Conservation (phyloP, 2,888 invertebrate genomes). For the Microplitis manilae region DNA sequence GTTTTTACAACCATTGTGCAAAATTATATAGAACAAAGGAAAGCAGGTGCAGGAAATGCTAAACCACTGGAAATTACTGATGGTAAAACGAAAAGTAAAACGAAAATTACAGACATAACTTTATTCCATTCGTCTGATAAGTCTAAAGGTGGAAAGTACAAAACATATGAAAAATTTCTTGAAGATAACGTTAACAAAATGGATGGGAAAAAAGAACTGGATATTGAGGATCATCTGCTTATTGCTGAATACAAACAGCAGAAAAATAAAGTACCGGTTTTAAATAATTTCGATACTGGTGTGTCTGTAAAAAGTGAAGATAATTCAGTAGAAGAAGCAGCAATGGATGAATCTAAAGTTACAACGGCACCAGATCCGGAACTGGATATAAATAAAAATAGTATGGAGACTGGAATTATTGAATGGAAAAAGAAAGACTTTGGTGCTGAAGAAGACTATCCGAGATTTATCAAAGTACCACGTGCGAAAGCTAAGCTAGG, state of each 20-base stretch:
- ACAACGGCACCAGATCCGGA: conserved; percentile 3
- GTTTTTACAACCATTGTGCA: conserved; percentile 8
- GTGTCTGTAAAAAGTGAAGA: background rate
- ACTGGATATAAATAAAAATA: conserved; percentile 22
- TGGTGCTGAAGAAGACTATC: conserved; percentile 70
- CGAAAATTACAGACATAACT: background rate
- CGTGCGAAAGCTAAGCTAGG: conserved; percentile 77
- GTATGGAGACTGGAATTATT: conserved; percentile 59
- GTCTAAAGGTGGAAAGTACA: background rate
- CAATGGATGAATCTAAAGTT: conserved; percentile 16
- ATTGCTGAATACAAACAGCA: conserved; percentile 47
- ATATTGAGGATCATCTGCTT: conserved; percentile 55
- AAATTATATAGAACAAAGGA: conserved; percentile 11
- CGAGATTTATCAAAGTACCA: conserved; percentile 81
- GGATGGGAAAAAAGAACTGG: conserved; percentile 39
- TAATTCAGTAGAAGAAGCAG: conserved; percentile 2
- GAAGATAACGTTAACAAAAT: conserved; percentile 49
- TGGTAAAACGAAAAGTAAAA: background rate
- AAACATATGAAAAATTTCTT: conserved; percentile 62
- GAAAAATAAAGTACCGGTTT: conserved; percentile 17
- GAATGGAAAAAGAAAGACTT: conserved; percentile 65
- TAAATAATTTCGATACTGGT: conserved; percentile 27
- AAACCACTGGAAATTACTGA: conserved; percentile 3
- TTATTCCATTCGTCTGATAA: background rate
- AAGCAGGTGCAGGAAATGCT: background rate